phyloP scores from a whole-genome alignment of 2,888 invertebrate species.

The Chaetogeoica ovagalla region DNA sequence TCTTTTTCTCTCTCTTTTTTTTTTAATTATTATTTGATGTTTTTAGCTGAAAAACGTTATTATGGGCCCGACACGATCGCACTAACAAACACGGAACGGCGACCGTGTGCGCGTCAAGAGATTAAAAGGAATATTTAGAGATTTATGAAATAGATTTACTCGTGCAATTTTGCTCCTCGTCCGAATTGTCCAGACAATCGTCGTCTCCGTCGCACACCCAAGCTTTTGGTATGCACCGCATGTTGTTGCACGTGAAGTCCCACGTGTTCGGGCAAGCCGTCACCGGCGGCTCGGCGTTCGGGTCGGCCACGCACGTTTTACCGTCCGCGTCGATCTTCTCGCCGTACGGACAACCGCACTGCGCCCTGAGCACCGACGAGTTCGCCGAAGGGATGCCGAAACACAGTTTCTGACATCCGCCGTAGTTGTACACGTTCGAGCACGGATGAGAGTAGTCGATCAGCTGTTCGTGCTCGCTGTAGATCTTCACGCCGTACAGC shows the following conservation, averaged over 20 bases:
- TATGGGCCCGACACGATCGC: no score
- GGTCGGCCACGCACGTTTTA: conserved; percentile 74
- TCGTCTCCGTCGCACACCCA: conserved; percentile 97
- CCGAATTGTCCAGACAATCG: conserved; percentile 93
- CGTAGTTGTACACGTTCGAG: conserved; percentile 69
- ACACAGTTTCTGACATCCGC: conserved; percentile 92
- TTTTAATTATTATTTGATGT: no score
- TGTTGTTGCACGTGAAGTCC: conserved; percentile 93
- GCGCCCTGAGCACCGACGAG: conserved; percentile 54
- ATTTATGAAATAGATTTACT: conserved; percentile 66
- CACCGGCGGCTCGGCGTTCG: conserved; percentile 81
- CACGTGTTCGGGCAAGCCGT: conserved; percentile 87
- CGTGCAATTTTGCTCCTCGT: conserved; percentile 92
- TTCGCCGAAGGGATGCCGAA: conserved; percentile 80
- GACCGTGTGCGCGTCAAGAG: no score
- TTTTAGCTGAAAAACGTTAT: no score
- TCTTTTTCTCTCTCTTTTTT: no score
- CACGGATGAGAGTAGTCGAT: conserved; percentile 79
- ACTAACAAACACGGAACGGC: no score
- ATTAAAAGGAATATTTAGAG: no score
- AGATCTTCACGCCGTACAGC: conserved; percentile 88
- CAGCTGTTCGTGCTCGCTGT: conserved; percentile 74
- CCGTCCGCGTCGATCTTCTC: conserved; percentile 73
- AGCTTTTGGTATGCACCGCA: conserved; percentile 83
- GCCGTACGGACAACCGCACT: conserved; percentile 92